Evolutionary conservation across 2,113 vertebrate species (phyloP), one percentile per base, ranked within the genome.

Genomic region (Alethe diademata): DNA sequence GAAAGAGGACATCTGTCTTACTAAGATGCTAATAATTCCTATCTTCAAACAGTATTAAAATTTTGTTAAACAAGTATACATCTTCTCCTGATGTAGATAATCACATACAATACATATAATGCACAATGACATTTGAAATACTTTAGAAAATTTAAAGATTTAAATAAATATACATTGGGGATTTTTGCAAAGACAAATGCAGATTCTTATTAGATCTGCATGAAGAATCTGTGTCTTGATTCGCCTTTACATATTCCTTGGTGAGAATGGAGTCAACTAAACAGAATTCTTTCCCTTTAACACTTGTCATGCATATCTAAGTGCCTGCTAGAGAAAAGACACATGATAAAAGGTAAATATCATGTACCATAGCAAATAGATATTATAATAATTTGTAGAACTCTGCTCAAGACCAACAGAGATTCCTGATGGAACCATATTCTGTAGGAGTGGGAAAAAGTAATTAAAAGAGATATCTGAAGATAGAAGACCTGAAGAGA

Each of bases 221-320:
- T 6, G 4, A 73, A 87, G 42, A 66, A 82, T 73, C 45, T 79
- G 82, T 48, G 54, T 73, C 67, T 79, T 79, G n/a, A 72, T 76
- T 85, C 6, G 35, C 42, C 48, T 73, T 95, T 80, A 75, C 60
- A 40, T 51, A 90, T 76, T 87, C 66, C 58, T 92, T 70, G 50
- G 45, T 85, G 90, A 91, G 58, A 91, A 92, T 0, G 10, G 50
- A 81, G 88, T 56, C 67, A 75, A 53, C 69, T 87, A 62, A 75
- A 90, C 1, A 6, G 38, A 81, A 69, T 58, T 78, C 47, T 65
- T 92, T 75, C 70, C 29, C 29, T 26, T 5, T 57, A 86, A 25
- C 50, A 93, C 65, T 78, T 96, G 61, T 75, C 83, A 85, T 53
- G 66, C 57, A 65, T 69, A 75, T 78, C 43, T 91, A 90, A 90